phyloP scores from a whole-genome alignment of 1,140 invertebrate genomes.

The Drosophila prosaltans region DNA sequence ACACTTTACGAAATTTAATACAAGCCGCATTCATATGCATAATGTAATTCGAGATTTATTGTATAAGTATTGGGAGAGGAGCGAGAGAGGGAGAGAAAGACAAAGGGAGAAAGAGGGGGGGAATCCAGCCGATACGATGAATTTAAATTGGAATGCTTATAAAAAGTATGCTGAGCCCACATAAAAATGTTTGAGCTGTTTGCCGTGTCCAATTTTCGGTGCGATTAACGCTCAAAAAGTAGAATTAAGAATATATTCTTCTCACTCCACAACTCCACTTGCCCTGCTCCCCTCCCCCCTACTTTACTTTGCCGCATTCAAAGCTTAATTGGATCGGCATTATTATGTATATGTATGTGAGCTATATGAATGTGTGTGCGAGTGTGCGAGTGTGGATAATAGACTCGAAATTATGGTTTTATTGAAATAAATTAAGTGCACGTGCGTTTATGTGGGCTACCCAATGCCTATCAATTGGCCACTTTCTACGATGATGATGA shows the following conservation, averaged over 20 bases:
- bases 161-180: conserved; percentile 47
- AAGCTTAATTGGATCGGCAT: conserved; percentile 70
- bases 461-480: conserved; percentile 34
- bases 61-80: conserved; percentile 60
- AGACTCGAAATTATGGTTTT: conserved; percentile 78
- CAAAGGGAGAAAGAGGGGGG: conserved; percentile 3
- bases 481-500: conserved; percentile 6
- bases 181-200: conserved; percentile 45
- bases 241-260: conserved; percentile 22
- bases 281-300: not conserved
- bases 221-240: conserved; percentile 67
- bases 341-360: conserved; percentile 22
- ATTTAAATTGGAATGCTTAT: conserved; percentile 34
- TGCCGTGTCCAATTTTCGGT: conserved; percentile 68
- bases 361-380: conserved; percentile 18
- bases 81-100: not conserved
- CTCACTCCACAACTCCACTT: no score
- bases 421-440: conserved; percentile 81
- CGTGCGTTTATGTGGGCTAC: conserved; percentile 70
- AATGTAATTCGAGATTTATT: conserved; percentile 78
- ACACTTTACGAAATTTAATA: conserved; percentile 78
- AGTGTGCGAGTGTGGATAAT: conserved; percentile 66
- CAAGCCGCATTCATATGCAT: conserved; percentile 72
- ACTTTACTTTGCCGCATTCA: not conserved
- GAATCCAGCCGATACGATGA: not conserved